A percentile compares a stretch with the other conserved stretches of the same genome.
Conservation (phyloP, 2,888 invertebrate genomes). For the Mimumesa dahlbomi region DNA sequence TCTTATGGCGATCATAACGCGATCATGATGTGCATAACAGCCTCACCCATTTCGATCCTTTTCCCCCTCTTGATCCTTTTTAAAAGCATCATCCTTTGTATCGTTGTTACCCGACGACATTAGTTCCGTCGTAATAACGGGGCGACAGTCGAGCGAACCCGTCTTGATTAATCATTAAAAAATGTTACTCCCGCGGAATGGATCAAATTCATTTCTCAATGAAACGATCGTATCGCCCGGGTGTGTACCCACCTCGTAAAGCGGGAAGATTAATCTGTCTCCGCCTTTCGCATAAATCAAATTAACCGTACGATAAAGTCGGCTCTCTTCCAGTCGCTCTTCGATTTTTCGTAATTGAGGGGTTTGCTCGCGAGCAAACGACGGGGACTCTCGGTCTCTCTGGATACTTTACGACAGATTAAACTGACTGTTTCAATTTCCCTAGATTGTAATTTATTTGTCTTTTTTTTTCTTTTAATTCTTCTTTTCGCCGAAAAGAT, state of each 20-base stretch:
- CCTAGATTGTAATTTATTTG: too few species aligned
- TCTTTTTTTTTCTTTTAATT: too few species aligned
- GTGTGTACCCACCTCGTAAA: constrained; percentile 18
- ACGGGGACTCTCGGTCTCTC: too few species aligned
- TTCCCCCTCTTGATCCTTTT: constrained; percentile 24
- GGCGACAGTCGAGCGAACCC: constrained; percentile 19
- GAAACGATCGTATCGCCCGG: constrained; percentile 8
- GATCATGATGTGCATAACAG: constrained; percentile 72
- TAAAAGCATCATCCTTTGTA: constrained; percentile 17
- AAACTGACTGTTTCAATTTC: too few species aligned
- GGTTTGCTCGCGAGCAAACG: too few species aligned
- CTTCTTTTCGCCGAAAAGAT: too few species aligned
- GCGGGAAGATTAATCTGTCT: constrained; percentile 16
- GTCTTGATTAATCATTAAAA: constrained; percentile 43
- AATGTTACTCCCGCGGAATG: constrained; percentile 10
- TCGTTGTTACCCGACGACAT: constrained; percentile 18
- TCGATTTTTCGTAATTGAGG: neutral
- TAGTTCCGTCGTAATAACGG: constrained; percentile 4
- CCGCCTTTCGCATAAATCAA: constrained; percentile 14
- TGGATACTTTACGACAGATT: too few species aligned
- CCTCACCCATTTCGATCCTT: constrained; percentile 41
- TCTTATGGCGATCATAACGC: constrained; percentile 75
- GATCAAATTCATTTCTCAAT: constrained; percentile 29
- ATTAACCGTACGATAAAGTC: constrained; percentile 18
- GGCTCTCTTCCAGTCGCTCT: neutral